Evolutionary conservation across 1,140 invertebrate species (phyloP).

Genomic region (Drosophila simulans): DNA sequence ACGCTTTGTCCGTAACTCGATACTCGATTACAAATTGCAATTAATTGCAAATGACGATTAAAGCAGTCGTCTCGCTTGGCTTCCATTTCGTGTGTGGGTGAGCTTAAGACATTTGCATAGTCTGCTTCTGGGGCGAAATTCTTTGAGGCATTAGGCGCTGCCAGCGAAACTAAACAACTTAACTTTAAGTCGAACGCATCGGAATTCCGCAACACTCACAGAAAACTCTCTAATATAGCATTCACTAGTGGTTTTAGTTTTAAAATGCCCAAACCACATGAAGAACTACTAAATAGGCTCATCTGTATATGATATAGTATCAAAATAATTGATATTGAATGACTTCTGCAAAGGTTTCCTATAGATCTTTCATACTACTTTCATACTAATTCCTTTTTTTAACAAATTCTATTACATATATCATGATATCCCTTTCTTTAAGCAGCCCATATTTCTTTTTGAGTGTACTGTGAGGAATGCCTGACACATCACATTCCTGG

Average conservation of each 20-base stretch:
- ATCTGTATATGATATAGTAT: too few species aligned
- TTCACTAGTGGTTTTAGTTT: too few species aligned
- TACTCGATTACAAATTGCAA: slow-evolving; percentile 84
- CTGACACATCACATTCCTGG: slow-evolving; percentile 47
- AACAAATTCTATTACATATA: too few species aligned
- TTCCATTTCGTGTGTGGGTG: slow-evolving; percentile 34
- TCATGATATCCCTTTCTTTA: too few species aligned
- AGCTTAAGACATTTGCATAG: slow-evolving; percentile 40
- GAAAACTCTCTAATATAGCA: background rate
- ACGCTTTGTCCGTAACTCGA: slow-evolving; percentile 70
- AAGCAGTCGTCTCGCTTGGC: slow-evolving; percentile 55
- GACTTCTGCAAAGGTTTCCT: too few species aligned
- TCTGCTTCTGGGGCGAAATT: slow-evolving; percentile 55
- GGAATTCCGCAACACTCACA: slow-evolving; percentile 7
- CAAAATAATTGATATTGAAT: too few species aligned
- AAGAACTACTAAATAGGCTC: background rate
- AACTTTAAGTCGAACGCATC: slow-evolving; percentile 48
- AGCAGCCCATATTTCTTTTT: background rate
- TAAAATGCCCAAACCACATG: too few species aligned
- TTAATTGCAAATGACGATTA: slow-evolving; percentile 83
- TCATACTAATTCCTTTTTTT: too few species aligned
- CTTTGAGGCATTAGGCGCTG: slow-evolving; percentile 63
- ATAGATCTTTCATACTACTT: too few species aligned
- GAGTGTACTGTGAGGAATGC: slow-evolving; percentile 29
- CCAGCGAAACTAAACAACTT: slow-evolving; percentile 34